Conservation (phyloP, 2,113 vertebrate genomes). For the Tenebrosternarchus preto region DNA sequence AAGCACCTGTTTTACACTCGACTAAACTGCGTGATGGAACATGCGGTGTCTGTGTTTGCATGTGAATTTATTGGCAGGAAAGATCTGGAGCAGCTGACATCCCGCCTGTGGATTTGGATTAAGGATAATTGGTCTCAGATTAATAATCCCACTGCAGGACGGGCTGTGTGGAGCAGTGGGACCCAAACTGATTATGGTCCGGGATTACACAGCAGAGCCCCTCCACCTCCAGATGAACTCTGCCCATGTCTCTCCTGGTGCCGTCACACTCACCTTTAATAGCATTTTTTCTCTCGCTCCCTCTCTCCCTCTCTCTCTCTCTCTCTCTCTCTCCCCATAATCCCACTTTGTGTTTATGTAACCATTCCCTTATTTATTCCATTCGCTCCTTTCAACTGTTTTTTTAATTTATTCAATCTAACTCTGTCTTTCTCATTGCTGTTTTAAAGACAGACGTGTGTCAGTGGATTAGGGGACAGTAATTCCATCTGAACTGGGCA, state of each 20-base stretch:
- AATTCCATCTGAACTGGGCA: slow-evolving; percentile 32
- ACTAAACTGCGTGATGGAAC: neutral
- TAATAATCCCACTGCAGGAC: slow-evolving; percentile 48
- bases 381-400: slow-evolving; percentile 19
- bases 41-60: neutral
- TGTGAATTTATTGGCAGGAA: slow-evolving; percentile 1
- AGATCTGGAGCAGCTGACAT: slow-evolving; percentile 50
- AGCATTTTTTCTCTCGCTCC: slow-evolving; percentile 31
- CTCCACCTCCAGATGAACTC: neutral
- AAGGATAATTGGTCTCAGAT: slow-evolving; percentile 52
- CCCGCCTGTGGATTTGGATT: slow-evolving; percentile 47
- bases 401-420: slow-evolving; percentile 1
- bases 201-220: slow-evolving; percentile 46
- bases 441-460: slow-evolving; percentile 38
- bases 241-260: neutral
- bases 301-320: slow-evolving; percentile 12
- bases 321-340: slow-evolving; percentile 11
- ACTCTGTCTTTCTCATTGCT: slow-evolving; percentile 22
- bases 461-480: slow-evolving; percentile 50
- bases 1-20: too few species aligned
- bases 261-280: neutral
- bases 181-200: slow-evolving; percentile 44
- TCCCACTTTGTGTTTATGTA: neutral
- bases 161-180: slow-evolving; percentile 22
- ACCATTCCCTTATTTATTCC: slow-evolving; percentile 33